Evolutionary conservation across 2,888 invertebrate genomes (phyloP).

Genomic region (Drosophila anomelani): DNA sequence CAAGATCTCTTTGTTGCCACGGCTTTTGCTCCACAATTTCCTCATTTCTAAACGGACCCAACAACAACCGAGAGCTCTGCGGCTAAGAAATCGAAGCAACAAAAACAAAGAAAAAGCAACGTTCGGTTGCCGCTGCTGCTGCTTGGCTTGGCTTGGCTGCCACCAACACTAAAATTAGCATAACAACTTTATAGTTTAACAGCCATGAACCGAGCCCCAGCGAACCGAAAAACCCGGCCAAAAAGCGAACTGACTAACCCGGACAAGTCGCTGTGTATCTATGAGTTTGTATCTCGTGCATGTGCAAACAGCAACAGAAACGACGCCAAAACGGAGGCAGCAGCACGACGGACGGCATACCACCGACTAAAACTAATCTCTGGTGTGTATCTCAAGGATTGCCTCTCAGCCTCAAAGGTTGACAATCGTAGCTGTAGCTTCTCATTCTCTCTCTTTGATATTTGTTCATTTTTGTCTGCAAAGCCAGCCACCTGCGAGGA

Average conservation of each 20-base stretch:
- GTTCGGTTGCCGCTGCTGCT: constrained; percentile 47
- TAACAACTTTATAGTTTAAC: constrained; percentile 84
- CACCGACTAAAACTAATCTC: constrained; percentile 72
- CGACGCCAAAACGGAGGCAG: constrained; percentile 43
- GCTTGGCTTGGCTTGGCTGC: neutral
- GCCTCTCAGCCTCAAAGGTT: constrained; percentile 63
- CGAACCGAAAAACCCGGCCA: constrained; percentile 29
- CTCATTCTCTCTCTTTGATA: constrained; percentile 1
- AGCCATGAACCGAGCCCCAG: constrained; percentile 60
- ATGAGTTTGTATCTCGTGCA: constrained; percentile 75
- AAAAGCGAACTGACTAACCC: constrained; percentile 44
- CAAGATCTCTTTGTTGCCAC: constrained; percentile 76
- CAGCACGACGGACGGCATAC: constrained; percentile 33
- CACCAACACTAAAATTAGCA: constrained; percentile 83
- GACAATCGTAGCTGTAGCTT: constrained; percentile 38
- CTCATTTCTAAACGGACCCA: constrained; percentile 70
- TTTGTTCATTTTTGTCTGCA: neutral
- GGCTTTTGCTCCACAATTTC: constrained; percentile 71
- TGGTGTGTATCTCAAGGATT: constrained; percentile 83
- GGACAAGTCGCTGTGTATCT: constrained; percentile 68
- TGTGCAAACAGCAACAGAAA: constrained; percentile 53
- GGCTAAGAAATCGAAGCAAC: constrained; percentile 43
- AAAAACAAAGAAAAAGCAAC: constrained; percentile 11
- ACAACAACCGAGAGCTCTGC: neutral
- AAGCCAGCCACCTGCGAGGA: constrained; percentile 27